These are phyloP conservation scores for Calameuta idolon DNA, from an alignment of 2,888 invertebrate species.

Conservation along the genomic window DNA sequence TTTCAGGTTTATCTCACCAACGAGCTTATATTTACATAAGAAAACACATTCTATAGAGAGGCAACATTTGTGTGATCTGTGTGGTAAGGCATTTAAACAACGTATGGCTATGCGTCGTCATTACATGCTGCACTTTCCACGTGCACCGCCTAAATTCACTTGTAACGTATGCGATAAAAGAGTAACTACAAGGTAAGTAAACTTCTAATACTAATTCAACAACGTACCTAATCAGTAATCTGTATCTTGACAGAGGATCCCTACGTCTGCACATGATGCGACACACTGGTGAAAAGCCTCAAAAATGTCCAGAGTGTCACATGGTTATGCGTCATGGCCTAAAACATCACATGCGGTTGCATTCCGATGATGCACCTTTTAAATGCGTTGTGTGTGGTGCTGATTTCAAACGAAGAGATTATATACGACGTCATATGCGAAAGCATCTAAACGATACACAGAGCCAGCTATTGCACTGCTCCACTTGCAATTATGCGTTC, in stretches of 20 bases:
- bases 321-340: slow-evolving; percentile 23
- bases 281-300: slow-evolving; percentile 22
- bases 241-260: slow-evolving; percentile 16
- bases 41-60: slow-evolving; percentile 19
- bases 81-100: slow-evolving; percentile 21
- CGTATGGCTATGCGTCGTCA: slow-evolving; percentile 24
- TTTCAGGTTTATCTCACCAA: slow-evolving; percentile 20
- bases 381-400: slow-evolving; percentile 20
- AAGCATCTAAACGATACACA: slow-evolving; percentile 20
- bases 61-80: slow-evolving; percentile 19
- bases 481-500: slow-evolving; percentile 12
- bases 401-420: slow-evolving; percentile 23
- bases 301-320: slow-evolving; percentile 22
- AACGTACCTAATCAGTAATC: background rate
- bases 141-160: slow-evolving; percentile 23
- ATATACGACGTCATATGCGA: slow-evolving; percentile 20
- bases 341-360: slow-evolving; percentile 23
- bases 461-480: slow-evolving; percentile 8
- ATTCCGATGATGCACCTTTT: slow-evolving; percentile 22
- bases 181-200: slow-evolving; percentile 19
- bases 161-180: slow-evolving; percentile 21
- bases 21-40: slow-evolving; percentile 20
- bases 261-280: slow-evolving; percentile 24
- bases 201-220: background rate
- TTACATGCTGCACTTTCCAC: slow-evolving; percentile 22